Percentiles rank a stretch among this genome's conserved stretches.
Conservation (phyloP, 1,140 invertebrate species). For the Acromyrmex charruanus region DNA sequence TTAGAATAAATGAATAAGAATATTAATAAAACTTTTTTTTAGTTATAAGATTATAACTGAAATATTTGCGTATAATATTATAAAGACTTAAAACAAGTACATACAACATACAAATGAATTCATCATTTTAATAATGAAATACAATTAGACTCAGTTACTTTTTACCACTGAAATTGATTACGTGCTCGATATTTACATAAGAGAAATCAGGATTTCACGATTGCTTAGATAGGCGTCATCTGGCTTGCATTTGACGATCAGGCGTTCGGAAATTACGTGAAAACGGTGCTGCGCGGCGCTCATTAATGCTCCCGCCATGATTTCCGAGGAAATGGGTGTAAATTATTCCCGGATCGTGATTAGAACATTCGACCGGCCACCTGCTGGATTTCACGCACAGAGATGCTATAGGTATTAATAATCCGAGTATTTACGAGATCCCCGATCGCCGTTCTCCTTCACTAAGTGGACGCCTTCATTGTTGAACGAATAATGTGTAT, state of each 20-base stretch:
- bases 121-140: not conserved
- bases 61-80: not conserved
- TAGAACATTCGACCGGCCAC: constrained; percentile 73
- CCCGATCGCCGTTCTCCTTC: constrained; percentile 63
- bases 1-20: not conserved
- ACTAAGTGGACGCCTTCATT: constrained; percentile 70
- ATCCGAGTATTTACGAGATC: constrained; percentile 73
- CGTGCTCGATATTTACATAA: not conserved
- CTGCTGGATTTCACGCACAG: constrained; percentile 77
- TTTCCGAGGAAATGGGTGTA: constrained; percentile 69
- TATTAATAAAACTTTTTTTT: not conserved
- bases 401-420: constrained; percentile 74
- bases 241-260: constrained; percentile 25
- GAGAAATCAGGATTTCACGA: constrained; percentile 16
- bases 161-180: not conserved
- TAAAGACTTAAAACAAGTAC: not conserved
- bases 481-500: constrained; percentile 57
- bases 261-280: constrained; percentile 59
- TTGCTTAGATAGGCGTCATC: constrained; percentile 44
- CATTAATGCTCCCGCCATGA: constrained; percentile 70
- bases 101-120: not conserved
- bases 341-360: constrained; percentile 79
- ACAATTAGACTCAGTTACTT: not conserved
- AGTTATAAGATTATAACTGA: not conserved
- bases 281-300: constrained; percentile 36